Evolutionary conservation across 2,113 vertebrate genomes (phyloP).

Genomic region (Vulpes lagopus): DNA sequence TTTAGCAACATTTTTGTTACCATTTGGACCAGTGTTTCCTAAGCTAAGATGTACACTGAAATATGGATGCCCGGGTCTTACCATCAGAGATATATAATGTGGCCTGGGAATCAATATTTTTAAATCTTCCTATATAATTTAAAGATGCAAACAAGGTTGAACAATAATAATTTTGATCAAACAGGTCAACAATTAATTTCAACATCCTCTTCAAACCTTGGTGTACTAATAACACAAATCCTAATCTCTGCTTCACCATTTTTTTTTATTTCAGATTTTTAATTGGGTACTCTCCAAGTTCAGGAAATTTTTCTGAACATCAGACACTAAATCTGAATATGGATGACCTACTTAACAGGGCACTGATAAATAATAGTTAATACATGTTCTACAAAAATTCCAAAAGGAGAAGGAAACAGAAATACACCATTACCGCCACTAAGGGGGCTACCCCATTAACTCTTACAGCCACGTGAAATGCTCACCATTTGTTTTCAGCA

Average conservation of each 20-base stretch:
- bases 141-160: background rate
- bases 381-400: background rate
- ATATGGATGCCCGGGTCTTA: background rate
- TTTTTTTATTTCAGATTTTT: constrained; percentile 1
- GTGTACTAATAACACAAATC: background rate
- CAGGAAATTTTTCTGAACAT: constrained; percentile 27
- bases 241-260: background rate
- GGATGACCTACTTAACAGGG: background rate
- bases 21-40: background rate
- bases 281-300: background rate
- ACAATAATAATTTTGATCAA: background rate
- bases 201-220: background rate
- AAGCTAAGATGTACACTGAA: background rate
- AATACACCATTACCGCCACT: background rate
- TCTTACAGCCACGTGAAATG: background rate
- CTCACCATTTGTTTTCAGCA: background rate
- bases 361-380: background rate
- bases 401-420: background rate
- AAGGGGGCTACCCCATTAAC: background rate
- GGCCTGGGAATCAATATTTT: background rate
- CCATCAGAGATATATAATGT: background rate
- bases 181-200: background rate
- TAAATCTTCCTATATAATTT: background rate
- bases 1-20: background rate
- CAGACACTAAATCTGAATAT: background rate